These are phyloP conservation scores for Potamilus streckersoni DNA, from an alignment of 1,140 invertebrate species.

Conservation along the genomic window DNA sequence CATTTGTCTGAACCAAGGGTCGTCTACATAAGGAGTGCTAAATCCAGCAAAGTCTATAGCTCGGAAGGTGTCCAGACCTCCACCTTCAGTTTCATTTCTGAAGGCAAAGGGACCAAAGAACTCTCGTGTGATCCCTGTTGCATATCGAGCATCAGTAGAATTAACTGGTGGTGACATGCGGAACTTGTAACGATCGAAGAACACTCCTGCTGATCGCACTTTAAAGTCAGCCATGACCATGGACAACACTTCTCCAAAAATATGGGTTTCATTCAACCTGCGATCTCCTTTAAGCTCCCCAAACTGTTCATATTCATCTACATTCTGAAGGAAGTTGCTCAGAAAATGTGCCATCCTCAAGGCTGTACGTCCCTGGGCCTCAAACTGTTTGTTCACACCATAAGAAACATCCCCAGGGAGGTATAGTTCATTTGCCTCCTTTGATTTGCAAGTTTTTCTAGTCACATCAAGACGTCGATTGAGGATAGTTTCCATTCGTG, in stretches of 20 bases:
- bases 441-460: constrained; percentile 43
- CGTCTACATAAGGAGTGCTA: constrained; percentile 82
- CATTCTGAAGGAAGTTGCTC: constrained; percentile 91
- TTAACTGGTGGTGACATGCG: constrained; percentile 74
- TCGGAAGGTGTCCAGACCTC: constrained; percentile 76
- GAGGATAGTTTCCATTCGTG: constrained; percentile 54
- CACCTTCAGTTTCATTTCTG: constrained; percentile 76
- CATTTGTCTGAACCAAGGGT: constrained; percentile 86
- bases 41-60: constrained; percentile 65
- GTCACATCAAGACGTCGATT: constrained; percentile 49
- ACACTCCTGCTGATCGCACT: constrained; percentile 91
- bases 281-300: constrained; percentile 75
- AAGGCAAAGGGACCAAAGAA: constrained; percentile 94
- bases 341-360: constrained; percentile 94
- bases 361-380: constrained; percentile 85
- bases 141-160: constrained; percentile 75
- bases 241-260: constrained; percentile 79
- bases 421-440: constrained; percentile 47
- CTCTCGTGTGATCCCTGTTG: constrained; percentile 57
- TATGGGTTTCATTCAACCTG: constrained; percentile 60
- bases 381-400: constrained; percentile 76
- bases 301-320: constrained; percentile 94
- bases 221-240: constrained; percentile 87
- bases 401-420: constrained; percentile 75
- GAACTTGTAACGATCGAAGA: constrained; percentile 97